These are phyloP conservation scores for Anguilla marmorata DNA, from an alignment of 2,797 vertebrate genomes.

Conservation along the genomic window DNA sequence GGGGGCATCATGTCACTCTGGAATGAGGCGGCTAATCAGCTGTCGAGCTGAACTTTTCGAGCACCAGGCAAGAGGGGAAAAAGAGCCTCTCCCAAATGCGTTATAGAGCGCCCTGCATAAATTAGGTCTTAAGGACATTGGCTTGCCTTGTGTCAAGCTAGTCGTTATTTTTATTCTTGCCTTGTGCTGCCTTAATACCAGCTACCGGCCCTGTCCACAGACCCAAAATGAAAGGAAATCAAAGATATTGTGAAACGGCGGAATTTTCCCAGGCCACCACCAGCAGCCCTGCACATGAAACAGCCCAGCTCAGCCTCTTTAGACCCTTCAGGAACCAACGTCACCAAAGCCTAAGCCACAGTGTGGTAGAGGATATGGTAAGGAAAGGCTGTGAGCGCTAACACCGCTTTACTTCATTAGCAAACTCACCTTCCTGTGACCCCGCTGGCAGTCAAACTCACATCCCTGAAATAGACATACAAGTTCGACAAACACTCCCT, in stretches of 20 bases:
- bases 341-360: neutral
- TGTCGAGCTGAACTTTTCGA: neutral
- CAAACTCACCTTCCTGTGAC: neutral
- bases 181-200: neutral
- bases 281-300: neutral
- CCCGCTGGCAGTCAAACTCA: neutral
- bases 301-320: neutral
- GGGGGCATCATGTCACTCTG: neutral
- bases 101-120: neutral
- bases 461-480: slow-evolving; percentile 1
- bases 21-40: neutral
- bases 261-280: neutral
- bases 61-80: neutral
- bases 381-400: neutral
- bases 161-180: neutral
- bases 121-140: neutral
- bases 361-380: neutral
- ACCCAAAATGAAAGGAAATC: neutral
- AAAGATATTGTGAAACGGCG: neutral
- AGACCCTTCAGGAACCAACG: slow-evolving; percentile 14
- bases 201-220: neutral
- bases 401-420: neutral
- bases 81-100: neutral
- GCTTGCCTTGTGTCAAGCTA: neutral
- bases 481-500: neutral